Base-by-base conservation (phyloP, 2,113 vertebrate species). In the Aleadryas rufinucha region DNA sequence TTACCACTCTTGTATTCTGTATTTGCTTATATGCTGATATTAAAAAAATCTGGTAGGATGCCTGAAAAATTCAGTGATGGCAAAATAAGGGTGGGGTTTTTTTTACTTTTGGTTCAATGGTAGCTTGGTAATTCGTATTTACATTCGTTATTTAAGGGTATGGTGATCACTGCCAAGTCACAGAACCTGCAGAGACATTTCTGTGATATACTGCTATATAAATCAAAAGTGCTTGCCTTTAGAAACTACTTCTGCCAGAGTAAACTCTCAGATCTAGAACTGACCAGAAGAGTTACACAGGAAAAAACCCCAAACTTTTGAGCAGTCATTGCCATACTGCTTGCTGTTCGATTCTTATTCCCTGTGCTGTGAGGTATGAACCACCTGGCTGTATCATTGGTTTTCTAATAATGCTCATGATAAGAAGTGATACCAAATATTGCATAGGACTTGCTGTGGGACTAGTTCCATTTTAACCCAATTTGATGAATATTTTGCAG, bases 391-490 rank as follows among this genome's bases (percentile, higher is more conserved):
- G 94, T 95, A 69, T 74, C 45, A 37, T 84, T 12, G 37, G 24
- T 96, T 97, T 95, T 82, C 44, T 93, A 97, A 87, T 44, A 86
- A 89, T 57, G 20, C 66, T 78, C 8, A 23, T 37, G 72, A 82
- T 91, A 89, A 97, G 87, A 94, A 78, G 33, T 39, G 59, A 84
- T 78, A 95, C 69, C 76, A 59, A 60, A 77, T 85, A 94, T 82
- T 95, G 79, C 23, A 41, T 75, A 87, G 95, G 82, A 37, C 79
- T 94, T 95, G 65, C 91, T 82, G 18, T 68, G 77, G 83, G 84
- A 95, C 88, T 95, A 15, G 7, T 92, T 98, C 93, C 77, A 68
- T 93, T 96, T 96, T 95, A 96, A 94, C 77, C 64, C 93, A 72
- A 90, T 96, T 93, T 95, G 61, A 39, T 92, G 74, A 64, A 42